phyloP scores from a whole-genome alignment of 2,113 vertebrate species.

The Poecile atricapillus region DNA sequence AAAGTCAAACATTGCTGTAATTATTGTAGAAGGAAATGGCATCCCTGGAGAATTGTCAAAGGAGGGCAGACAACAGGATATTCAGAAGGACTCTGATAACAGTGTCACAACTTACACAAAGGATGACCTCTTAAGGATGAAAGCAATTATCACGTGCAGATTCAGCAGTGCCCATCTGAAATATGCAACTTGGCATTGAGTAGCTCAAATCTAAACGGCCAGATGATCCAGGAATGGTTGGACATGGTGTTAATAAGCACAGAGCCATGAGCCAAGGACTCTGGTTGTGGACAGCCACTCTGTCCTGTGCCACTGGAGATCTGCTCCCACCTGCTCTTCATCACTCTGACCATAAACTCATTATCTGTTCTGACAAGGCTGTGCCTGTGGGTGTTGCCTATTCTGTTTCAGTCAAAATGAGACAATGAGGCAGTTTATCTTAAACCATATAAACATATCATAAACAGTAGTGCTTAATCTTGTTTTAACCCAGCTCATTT shows the following conservation, averaged over 20 bases:
- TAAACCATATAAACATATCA: neutral
- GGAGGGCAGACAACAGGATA: neutral
- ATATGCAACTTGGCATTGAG: neutral
- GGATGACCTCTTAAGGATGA: neutral
- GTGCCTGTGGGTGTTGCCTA: neutral
- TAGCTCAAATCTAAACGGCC: neutral
- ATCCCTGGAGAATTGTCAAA: neutral
- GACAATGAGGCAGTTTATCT: neutral
- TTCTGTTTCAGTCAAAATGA: neutral
- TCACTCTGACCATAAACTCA: neutral
- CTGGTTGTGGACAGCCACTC: neutral
- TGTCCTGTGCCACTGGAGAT: neutral
- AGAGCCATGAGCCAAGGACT: neutral
- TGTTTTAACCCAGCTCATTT: neutral
- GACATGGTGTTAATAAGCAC: neutral
- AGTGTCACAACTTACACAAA: neutral
- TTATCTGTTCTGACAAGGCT: neutral
- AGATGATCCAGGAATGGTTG: neutral
- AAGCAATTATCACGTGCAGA: rapidly evolving
- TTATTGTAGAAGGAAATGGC: neutral
- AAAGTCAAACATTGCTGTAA: neutral
- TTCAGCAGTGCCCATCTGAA: neutral
- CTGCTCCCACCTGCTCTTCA: neutral
- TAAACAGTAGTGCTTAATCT: neutral
- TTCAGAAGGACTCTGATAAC: neutral